These are phyloP conservation scores for Ceratina australensis DNA, from an alignment of 1,140 invertebrate species.

Conservation along the genomic window DNA sequence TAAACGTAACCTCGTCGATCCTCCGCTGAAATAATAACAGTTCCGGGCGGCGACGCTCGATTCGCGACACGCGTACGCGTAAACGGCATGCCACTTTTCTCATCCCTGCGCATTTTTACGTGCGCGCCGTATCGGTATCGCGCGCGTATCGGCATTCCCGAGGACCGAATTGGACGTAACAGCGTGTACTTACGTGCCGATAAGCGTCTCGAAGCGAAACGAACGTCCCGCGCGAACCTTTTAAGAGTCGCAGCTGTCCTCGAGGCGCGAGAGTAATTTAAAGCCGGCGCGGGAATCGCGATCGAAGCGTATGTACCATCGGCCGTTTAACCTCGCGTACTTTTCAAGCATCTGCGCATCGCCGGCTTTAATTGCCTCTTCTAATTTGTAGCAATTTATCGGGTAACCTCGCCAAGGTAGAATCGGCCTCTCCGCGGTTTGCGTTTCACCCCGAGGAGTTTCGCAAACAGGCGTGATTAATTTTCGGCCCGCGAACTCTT, in stretches of 20 bases:
- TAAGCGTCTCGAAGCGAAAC: constrained; percentile 57
- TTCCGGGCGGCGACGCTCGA: neutral
- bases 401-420: neutral
- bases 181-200: constrained; percentile 57
- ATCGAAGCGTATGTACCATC: constrained; percentile 52
- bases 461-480: no score
- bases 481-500: no score
- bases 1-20: constrained; percentile 4
- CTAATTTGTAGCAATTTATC: constrained; percentile 12
- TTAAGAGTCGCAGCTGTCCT: constrained; percentile 48
- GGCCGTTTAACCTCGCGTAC: constrained; percentile 3
- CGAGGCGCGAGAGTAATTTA: constrained; percentile 60
- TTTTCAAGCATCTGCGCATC: no score
- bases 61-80: constrained; percentile 4
- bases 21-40: constrained; percentile 31
- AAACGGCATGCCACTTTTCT: no score
- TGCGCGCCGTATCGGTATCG: constrained; percentile 25
- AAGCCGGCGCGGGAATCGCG: constrained; percentile 46
- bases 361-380: constrained; percentile 12
- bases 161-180: constrained; percentile 56
- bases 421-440: constrained; percentile 4
- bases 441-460: no score
- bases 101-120: neutral
- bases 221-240: constrained; percentile 54
- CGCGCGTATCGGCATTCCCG: constrained; percentile 50